Base-by-base conservation (phyloP, 1,140 invertebrate genomes). In the Bombus balteatus region DNA sequence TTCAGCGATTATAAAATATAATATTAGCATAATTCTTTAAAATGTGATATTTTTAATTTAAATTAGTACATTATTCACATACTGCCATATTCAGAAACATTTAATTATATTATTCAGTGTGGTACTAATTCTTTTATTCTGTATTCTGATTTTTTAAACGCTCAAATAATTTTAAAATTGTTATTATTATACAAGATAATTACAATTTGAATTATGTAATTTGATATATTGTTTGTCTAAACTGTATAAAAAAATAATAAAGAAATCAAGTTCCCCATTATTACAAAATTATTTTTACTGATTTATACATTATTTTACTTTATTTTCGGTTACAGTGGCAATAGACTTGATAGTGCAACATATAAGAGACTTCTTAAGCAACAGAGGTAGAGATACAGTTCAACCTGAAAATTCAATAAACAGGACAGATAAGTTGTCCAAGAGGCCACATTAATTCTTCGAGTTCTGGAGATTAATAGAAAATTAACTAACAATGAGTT, bases 281-380 rank as follows among this genome's bases (percentile, higher is more conserved):
- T 62, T 57, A 65, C 9, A 70, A 53, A 85, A 12, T 43, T 72
- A 86, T 22, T 39, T 86, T 74, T 70, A 47, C 77, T 53, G 43
- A 22, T 66, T 71, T 68, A 89, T 59, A 79, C 75, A 65, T 47
- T 47, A 47, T 47, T 47, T 47, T 68, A 41, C 65, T 79, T 83
- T 59, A 72, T 83, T 77, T 87, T 94, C 82, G 94, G 94, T 95
- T 95, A 62, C 96, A 98, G 98, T 99, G 93, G 98, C 98, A 72
- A 99, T 99, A 93, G 98, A 98, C 92, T 95, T 99, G 91, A 99
- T 99, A 92, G 98, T 99, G 10, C 98, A 99, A 94, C 98, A 99
- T 94, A 99, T 99, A 92, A 96, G 97, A 92, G 98, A 99, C 95
- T 96, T 97, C 89, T 93, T 97, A 86, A 96, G 95, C 90, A 96